Percentiles rank a stretch among this genome's conserved stretches.
These are phyloP conservation scores for Heliconius aoede DNA, from an alignment of 2,888 invertebrate species.

Conservation along the genomic window DNA sequence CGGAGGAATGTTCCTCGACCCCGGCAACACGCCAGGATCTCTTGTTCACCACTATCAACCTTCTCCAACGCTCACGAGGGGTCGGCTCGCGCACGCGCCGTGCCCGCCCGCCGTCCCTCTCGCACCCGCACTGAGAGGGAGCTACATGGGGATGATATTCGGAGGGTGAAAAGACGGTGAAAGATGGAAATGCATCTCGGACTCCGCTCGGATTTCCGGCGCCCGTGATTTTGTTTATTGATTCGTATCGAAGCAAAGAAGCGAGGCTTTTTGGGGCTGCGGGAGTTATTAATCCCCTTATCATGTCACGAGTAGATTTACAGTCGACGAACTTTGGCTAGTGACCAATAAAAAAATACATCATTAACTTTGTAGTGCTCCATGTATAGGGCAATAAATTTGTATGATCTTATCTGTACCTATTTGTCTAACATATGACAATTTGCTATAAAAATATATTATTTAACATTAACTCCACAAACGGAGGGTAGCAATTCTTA, in stretches of 20 bases:
- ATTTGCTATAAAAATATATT: neutral
- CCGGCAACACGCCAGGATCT: constrained; percentile 76
- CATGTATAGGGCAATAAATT: constrained; percentile 9
- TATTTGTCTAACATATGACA: neutral
- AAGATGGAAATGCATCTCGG: constrained; percentile 83
- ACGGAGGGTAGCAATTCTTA: neutral
- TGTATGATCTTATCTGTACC: constrained; percentile 4
- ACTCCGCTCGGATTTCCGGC: constrained; percentile 82
- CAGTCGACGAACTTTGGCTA: constrained; percentile 59
- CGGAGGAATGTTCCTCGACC: constrained; percentile 76
- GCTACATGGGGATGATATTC: constrained; percentile 77
- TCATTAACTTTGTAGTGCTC: constrained; percentile 54
- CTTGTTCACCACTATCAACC: constrained; percentile 73
- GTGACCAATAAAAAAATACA: constrained; percentile 64
- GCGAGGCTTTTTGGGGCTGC: constrained; percentile 59
- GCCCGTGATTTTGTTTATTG: constrained; percentile 83
- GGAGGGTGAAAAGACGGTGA: constrained; percentile 82
- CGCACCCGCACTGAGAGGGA: constrained; percentile 61
- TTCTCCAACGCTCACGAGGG: constrained; percentile 76
- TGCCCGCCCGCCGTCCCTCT: constrained; percentile 59
- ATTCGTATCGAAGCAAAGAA: constrained; percentile 71
- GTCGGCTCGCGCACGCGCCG: constrained; percentile 77
- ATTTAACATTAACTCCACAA: neutral
- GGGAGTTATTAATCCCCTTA: constrained; percentile 74
- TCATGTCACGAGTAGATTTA: constrained; percentile 72